phyloP scores from a whole-genome alignment of 2,113 vertebrate species.

The Oncorhynchus tshawytscha region DNA sequence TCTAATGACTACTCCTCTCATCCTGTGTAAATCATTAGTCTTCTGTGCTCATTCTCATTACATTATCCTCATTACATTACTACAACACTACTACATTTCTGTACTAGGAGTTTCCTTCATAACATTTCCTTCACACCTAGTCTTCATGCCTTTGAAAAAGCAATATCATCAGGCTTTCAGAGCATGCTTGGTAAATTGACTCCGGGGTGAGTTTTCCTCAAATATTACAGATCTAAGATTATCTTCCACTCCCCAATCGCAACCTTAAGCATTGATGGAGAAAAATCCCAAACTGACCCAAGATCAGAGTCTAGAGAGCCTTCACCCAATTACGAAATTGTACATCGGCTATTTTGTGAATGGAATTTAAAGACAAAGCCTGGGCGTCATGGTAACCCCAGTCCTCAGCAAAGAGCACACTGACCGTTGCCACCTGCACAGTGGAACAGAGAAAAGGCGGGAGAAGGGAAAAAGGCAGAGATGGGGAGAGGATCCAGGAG shows the following conservation, averaged over 20 bases:
- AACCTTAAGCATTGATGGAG: too few relatives aligned
- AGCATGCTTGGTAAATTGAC: background rate
- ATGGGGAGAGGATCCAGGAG: too few relatives aligned
- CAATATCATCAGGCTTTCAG: constrained; percentile 18
- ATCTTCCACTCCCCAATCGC: too few relatives aligned
- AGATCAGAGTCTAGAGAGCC: too few relatives aligned
- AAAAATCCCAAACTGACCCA: too few relatives aligned
- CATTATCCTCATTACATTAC: background rate
- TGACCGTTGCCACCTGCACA: background rate
- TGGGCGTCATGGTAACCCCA: background rate
- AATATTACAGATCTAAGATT: too few relatives aligned
- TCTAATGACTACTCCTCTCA: too few relatives aligned
- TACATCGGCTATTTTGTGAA: background rate
- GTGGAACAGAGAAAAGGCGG: background rate
- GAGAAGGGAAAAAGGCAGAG: background rate
- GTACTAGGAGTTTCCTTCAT: background rate
- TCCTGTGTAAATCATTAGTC: too few relatives aligned
- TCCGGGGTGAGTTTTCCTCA: too few relatives aligned
- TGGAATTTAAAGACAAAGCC: background rate
- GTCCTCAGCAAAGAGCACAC: background rate
- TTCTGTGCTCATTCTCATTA: too few relatives aligned
- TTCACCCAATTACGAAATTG: background rate
- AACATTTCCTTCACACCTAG: background rate
- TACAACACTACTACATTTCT: background rate
- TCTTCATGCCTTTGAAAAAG: background rate